A percentile compares a stretch with the other conserved stretches of the same genome.
Conservation (phyloP, 2,888 invertebrate genomes). For the Blera fallax region DNA sequence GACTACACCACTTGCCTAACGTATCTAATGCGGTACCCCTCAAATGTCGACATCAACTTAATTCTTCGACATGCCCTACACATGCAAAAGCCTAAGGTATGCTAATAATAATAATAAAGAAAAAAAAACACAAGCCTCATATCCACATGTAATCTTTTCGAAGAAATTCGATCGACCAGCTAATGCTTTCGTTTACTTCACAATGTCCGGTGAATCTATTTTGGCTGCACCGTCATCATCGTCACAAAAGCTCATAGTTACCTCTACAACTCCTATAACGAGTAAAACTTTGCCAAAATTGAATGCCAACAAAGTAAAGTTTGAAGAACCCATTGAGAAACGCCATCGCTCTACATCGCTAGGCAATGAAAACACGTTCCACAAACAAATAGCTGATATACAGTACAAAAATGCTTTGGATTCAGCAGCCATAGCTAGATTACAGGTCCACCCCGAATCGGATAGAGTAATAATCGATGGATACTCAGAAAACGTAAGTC, state of each 20-base stretch:
- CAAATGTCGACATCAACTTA: slow-evolving; percentile 84
- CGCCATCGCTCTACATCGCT: slow-evolving; percentile 50
- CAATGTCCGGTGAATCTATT: slow-evolving; percentile 65
- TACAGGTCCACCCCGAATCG: slow-evolving; percentile 74
- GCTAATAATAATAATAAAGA: no score
- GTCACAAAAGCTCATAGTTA: slow-evolving; percentile 9
- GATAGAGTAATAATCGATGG: slow-evolving; percentile 81
- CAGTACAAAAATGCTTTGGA: slow-evolving; percentile 78
- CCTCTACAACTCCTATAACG: background rate
- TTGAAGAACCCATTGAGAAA: slow-evolving; percentile 19
- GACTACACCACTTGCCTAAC: slow-evolving; percentile 87
- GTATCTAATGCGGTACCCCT: slow-evolving; percentile 87
- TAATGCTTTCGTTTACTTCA: slow-evolving; percentile 79
- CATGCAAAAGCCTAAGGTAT: slow-evolving; percentile 82
- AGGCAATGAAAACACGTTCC: slow-evolving; percentile 73
- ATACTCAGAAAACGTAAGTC: slow-evolving; percentile 80
- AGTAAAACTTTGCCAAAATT: slow-evolving; percentile 31
- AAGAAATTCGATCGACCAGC: slow-evolving; percentile 79
- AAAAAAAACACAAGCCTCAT: background rate
- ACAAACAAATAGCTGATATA: slow-evolving; percentile 76
- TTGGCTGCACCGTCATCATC: background rate
- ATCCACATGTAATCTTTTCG: background rate
- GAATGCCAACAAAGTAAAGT: background rate
- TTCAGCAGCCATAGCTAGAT: slow-evolving; percentile 76
- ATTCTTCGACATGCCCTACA: slow-evolving; percentile 85